Evolutionary conservation across 2,797 vertebrate genomes (phyloP), one percentile per base, ranked within the genome.

Genomic region (Neopelma chrysocephalum): DNA sequence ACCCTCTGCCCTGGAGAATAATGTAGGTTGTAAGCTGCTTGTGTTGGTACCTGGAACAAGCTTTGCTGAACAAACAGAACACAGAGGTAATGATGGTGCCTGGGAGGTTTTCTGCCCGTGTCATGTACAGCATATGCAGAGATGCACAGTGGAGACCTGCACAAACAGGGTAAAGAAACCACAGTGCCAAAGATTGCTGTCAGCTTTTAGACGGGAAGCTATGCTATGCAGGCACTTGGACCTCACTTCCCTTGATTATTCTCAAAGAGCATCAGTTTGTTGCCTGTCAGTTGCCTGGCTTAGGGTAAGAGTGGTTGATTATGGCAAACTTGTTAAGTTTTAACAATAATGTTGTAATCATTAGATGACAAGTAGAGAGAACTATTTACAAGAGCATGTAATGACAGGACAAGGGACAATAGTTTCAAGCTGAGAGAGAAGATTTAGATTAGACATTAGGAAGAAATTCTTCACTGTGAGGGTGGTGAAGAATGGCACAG

Each of bases 51-150:
- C 25, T 47, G 51, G 54, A 47, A 36, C 25, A 26, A n/a, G 38
- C 11, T 27, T 10, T n/a, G 50, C 3, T 32, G 47, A 38, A 18
- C 43, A 31, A 32, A 31, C 32, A 15, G 38, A 53, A 38, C 15
- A 3, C 29, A 14, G 64, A 5, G 3, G 13, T 14, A 23, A 0
- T 19, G 16, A 11, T 1, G 3, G 31, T 13, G 17, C 21, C 18
- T 7, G 32, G 31, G 47, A 47, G 12, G 6, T 42, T 29, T 76
- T 38, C 48, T n/a, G 57, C 7, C 14, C 13, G 3, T 22, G 11
- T 45, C 3, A 0, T 3, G 1, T 3, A 26, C n/a, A 32, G 27
- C 31, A 8, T 19, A 9, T 0, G 3, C 8, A 11, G 53, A 54
- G 61, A 27, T n/a, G 60, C 60, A 1, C 43, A 3, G 53, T 31